phyloP scores from a whole-genome alignment of 2,797 vertebrate genomes.

The Acestrorhynchus altus region DNA sequence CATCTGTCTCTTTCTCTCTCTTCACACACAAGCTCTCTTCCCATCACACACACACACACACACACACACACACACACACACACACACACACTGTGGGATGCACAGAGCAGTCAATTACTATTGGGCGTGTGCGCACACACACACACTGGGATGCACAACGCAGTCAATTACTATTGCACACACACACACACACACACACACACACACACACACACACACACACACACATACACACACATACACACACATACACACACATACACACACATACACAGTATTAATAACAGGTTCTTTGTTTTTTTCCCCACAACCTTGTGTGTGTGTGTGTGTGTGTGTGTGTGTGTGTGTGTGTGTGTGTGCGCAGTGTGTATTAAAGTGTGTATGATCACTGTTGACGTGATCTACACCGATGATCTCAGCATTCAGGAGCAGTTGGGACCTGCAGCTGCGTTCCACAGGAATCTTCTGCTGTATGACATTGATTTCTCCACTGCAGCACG shows the following conservation, averaged over 20 bases:
- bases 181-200: too few relatives aligned
- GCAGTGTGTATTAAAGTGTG: neutral
- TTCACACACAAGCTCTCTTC: neutral
- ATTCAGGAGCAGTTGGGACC: neutral
- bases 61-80: neutral
- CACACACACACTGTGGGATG: neutral
- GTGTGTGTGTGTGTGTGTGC: too few relatives aligned
- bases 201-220: too few relatives aligned
- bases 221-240: too few relatives aligned
- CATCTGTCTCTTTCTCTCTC: constrained; percentile 4
- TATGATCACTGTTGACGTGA: too few relatives aligned
- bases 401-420: neutral
- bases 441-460: neutral
- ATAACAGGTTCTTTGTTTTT: too few relatives aligned
- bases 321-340: neutral
- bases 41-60: neutral
- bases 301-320: too few relatives aligned
- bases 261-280: too few relatives aligned
- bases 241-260: too few relatives aligned
- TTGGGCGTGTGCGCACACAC: too few relatives aligned
- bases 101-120: constrained; percentile 9
- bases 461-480: neutral
- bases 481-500: neutral
- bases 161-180: too few relatives aligned
- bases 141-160: too few relatives aligned